Conservation (phyloP, 2,113 vertebrate genomes). For the Gavialis gangeticus region DNA sequence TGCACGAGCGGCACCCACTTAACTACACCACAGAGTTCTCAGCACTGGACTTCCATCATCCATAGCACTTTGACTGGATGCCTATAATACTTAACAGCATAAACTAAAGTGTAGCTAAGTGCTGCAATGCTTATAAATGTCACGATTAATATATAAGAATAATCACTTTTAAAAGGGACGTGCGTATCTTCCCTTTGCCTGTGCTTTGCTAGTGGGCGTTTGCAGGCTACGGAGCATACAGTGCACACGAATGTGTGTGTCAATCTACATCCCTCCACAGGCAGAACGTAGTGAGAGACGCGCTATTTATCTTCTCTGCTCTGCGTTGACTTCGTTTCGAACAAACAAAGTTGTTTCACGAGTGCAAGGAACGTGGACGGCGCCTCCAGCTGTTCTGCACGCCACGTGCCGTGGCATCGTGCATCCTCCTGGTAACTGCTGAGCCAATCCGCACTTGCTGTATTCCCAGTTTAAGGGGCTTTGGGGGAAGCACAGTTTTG, state of each 20-base stretch:
- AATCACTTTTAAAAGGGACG: conserved; percentile 56
- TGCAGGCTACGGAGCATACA: conserved; percentile 16
- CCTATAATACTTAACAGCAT: neutral
- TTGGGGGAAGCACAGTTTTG: neutral
- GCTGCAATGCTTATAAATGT: conserved; percentile 38
- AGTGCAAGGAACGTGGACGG: neutral
- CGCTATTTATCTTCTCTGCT: conserved; percentile 58
- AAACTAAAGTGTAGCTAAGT: conserved; percentile 33
- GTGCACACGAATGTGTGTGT: conserved; percentile 64
- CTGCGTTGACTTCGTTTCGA: conserved; percentile 28
- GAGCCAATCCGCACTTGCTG: neutral
- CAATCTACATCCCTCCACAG: conserved; percentile 66
- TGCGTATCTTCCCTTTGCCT: conserved; percentile 41
- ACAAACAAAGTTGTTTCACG: conserved; percentile 8
- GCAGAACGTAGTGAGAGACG: conserved; percentile 66
- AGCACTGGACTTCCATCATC: conserved; percentile 2
- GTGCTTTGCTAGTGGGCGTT: conserved; percentile 62
- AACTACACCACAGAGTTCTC: conserved; percentile 34
- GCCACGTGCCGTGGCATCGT: neutral
- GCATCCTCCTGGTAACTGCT: neutral
- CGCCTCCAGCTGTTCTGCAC: neutral
- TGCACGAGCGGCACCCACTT: conserved; percentile 19
- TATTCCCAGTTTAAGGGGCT: neutral
- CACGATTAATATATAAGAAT: conserved; percentile 67
- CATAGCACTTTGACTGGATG: neutral